phyloP scores from a whole-genome alignment of 2,797 vertebrate genomes.

The Enteromius paludinosus region DNA sequence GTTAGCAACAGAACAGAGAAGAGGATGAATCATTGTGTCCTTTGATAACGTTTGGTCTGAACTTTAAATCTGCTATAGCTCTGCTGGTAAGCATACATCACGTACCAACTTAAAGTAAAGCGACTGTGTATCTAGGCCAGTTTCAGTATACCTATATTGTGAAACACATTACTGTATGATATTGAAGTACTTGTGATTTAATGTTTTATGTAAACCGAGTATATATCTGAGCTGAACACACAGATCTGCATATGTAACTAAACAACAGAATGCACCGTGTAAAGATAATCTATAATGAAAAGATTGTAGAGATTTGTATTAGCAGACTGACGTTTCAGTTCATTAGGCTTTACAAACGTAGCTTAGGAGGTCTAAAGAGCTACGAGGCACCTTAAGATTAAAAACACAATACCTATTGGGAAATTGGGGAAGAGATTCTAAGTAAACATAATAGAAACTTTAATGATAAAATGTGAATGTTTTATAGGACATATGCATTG shows the following conservation, averaged over 20 bases:
- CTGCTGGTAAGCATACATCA: constrained; percentile 11
- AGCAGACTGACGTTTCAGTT: constrained; percentile 62
- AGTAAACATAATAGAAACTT: constrained; percentile 13
- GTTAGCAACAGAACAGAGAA: constrained; percentile 9
- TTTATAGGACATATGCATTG: constrained; percentile 46
- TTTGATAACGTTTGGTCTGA: constrained; percentile 60
- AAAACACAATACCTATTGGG: constrained; percentile 30
- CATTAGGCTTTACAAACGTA: constrained; percentile 67
- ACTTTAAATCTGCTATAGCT: constrained; percentile 14
- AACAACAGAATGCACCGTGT: constrained; percentile 48
- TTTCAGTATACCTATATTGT: constrained; percentile 39
- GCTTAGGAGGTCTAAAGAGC: constrained; percentile 61
- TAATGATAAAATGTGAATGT: constrained; percentile 54
- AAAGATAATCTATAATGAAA: constrained; percentile 45
- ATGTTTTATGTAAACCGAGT: constrained; percentile 47
- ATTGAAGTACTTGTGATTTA: constrained; percentile 58
- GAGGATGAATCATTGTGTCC: constrained; percentile 19
- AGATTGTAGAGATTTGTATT: constrained; percentile 61
- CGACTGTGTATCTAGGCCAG: constrained; percentile 15
- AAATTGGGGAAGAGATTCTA: constrained; percentile 26
- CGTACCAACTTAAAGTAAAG: constrained; percentile 30
- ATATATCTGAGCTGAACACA: constrained; percentile 52
- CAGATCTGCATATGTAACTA: constrained; percentile 21
- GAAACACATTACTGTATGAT: constrained; percentile 56
- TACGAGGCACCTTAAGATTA: constrained; percentile 76